Percentiles rank a stretch among this genome's conserved stretches.
Evolutionary conservation across 2,888 invertebrate genomes (phyloP).

Genomic region (Chelonus formosanus): DNA sequence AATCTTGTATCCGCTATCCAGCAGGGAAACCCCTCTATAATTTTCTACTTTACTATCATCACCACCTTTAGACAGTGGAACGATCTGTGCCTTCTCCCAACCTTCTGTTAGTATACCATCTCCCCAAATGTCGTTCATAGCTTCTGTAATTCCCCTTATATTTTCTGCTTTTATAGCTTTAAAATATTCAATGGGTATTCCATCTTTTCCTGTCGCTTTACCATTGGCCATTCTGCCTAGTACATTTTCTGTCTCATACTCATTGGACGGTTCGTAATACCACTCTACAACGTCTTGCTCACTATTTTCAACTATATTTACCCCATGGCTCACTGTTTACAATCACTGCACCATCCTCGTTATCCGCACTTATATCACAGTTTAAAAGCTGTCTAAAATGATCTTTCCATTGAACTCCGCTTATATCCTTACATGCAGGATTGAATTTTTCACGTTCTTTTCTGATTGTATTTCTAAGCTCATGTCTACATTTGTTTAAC

Average conservation of each 20-base stretch:
- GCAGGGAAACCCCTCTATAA: conserved; percentile 28
- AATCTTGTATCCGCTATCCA: conserved; percentile 25
- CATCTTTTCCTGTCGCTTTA: conserved; percentile 6
- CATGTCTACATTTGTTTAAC: no score
- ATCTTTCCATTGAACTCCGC: no score
- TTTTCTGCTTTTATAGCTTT: not conserved
- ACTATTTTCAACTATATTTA: no score
- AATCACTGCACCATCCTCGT: no score
- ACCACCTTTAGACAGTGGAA: conserved; percentile 23
- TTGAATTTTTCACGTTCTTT: no score
- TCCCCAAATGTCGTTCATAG: conserved; percentile 4
- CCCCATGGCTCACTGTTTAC: no score
- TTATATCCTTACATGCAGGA: no score
- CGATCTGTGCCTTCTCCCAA: conserved; percentile 15
- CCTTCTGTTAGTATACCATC: conserved; percentile 2
- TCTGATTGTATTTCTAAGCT: no score
- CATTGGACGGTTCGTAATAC: not conserved
- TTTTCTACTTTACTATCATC: conserved; percentile 9
- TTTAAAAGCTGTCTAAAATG: no score
- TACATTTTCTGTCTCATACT: no score
- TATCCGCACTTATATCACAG: no score
- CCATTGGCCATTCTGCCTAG: not conserved
- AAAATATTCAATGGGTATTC: conserved; percentile 1
- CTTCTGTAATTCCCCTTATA: not conserved
- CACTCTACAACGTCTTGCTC: no score